A percentile compares a stretch with the other conserved stretches of the same genome.
Evolutionary conservation across 2,797 vertebrate species (phyloP).

Genomic region (Anniella stebbinsi): DNA sequence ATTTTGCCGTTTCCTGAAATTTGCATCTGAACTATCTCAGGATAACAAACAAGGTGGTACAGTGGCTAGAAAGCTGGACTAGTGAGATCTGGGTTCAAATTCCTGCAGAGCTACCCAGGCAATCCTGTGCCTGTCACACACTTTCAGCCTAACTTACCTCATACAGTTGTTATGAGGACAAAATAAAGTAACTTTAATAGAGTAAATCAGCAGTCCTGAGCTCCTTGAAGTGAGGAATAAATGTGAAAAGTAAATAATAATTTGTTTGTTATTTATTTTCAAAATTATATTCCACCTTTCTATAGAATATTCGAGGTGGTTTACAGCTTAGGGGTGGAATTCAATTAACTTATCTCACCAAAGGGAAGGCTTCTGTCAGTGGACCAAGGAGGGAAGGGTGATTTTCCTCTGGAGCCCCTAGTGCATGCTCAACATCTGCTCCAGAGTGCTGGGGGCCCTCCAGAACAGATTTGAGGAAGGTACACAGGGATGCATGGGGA

Average conservation of each 20-base stretch:
- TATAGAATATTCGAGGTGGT: background rate
- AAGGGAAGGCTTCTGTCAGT: no score
- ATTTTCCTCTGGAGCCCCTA: no score
- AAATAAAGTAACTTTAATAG: background rate
- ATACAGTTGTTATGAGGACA: background rate
- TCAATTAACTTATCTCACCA: no score
- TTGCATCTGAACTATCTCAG: no score
- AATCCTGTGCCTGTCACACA: background rate
- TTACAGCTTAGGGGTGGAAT: background rate
- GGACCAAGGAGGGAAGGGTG: background rate
- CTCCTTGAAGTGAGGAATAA: background rate
- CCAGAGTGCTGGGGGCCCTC: no score
- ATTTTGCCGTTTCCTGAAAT: background rate
- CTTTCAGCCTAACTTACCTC: background rate
- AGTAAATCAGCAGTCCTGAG: background rate
- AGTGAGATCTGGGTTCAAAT: background rate
- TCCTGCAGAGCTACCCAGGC: background rate
- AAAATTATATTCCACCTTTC: background rate
- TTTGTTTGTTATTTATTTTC: background rate
- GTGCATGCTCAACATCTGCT: background rate
- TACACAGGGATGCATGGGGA: no score
- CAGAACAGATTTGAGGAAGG: no score
- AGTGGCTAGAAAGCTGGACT: background rate
- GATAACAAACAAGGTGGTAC: no score
- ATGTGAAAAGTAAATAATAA: background rate